These are phyloP conservation scores for Passer montanus DNA, from an alignment of 2,113 vertebrate genomes.

Conservation along the genomic window DNA sequence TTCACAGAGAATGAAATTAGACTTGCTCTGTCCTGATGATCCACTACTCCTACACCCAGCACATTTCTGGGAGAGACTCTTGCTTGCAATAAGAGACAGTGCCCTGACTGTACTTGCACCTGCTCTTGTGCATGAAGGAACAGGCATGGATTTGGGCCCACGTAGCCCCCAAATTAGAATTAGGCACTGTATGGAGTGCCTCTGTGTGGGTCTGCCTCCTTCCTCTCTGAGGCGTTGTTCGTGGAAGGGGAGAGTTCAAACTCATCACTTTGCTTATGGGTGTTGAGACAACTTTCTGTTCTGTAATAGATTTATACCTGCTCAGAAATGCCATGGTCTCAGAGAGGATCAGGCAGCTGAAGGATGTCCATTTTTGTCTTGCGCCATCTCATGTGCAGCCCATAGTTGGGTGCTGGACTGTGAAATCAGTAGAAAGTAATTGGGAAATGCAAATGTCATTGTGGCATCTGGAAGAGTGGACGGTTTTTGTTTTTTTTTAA, in stretches of 20 bases:
- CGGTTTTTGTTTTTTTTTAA: not conserved
- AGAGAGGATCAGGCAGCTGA: not conserved
- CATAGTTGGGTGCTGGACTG: not conserved
- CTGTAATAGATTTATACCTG: not conserved
- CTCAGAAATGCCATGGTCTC: not conserved
- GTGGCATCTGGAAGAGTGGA: not conserved
- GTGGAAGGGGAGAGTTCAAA: not conserved
- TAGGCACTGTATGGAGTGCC: not conserved
- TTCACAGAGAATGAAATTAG: conserved; percentile 54
- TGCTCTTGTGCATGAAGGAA: not conserved
- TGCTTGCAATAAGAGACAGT: not conserved
- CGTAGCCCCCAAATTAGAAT: not conserved
- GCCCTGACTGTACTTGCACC: not conserved
- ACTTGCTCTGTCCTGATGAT: conserved; percentile 33
- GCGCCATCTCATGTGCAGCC: not conserved
- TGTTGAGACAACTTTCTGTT: not conserved
- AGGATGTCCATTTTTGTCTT: not conserved
- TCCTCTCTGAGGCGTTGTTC: not conserved
- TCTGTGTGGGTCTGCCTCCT: not conserved
- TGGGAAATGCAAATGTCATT: not conserved
- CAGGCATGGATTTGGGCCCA: not conserved
- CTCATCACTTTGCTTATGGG: rapidly evolving
- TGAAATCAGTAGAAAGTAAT: not conserved
- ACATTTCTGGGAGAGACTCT: not conserved
- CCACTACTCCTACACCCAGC: conserved; percentile 2